Evolutionary conservation across 2,797 vertebrate genomes (phyloP), one percentile per base, ranked within the genome.

Genomic region (Sparidentex hasta): DNA sequence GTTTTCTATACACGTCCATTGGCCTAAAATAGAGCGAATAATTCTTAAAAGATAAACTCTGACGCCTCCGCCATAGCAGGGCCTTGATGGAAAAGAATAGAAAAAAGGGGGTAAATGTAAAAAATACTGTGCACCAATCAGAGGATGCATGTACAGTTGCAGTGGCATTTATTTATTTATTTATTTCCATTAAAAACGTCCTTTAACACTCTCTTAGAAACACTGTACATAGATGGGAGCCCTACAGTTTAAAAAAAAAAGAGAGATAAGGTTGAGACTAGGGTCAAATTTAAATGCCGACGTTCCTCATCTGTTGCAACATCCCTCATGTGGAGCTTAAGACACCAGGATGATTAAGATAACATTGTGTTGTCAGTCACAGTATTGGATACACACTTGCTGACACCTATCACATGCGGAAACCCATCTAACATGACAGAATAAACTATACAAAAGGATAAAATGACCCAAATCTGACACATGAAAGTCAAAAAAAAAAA

Each of bases 1-100:
- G 18, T 73, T 73, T 84, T 69, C 46, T 70, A 73, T 21, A 84
- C 51, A 77, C 18, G 54, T 82, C 75, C 55, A 44, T 74, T 80
- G 68, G 88, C 93, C 95, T 90, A 85, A 90, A 92, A 95, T 81
- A 92, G 77, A 93, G 87, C 25, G 78, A 81, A 72, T 46, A 13
- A 62, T 80, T 78, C 23, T 74, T 65, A 63, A 73, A 67, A 81
- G 78, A 90, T 74, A 90, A 87, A 80, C 63, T 74, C 64, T 29
- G 62, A 29, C 33, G 65, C 51, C 73, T 85, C 87, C 94, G 84
- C 75, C 76, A 77, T 72, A 65, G 75, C 91, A 94, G 87, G 88
- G 92, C 92, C 91, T 47, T 80, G 74, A 94, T 92, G 94, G 91
- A 90, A 85, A 81, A 83, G 81, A 80, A 85, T 90, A 85, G 73